These are phyloP conservation scores for Melieria picta DNA, from an alignment of 2,888 invertebrate genomes.

Conservation along the genomic window DNA sequence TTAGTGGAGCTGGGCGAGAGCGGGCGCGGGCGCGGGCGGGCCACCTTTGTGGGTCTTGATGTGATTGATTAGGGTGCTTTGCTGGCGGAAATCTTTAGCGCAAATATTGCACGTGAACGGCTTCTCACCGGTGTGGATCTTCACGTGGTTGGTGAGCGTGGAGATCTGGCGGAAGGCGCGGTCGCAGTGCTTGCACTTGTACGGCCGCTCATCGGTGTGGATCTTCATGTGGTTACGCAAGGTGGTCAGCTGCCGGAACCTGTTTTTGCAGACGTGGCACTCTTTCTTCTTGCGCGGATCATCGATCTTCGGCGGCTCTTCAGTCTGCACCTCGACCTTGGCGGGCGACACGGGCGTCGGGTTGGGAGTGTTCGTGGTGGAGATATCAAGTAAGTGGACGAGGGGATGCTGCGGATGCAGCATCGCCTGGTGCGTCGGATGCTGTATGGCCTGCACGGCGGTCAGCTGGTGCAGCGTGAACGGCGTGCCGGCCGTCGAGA, in stretches of 20 bases:
- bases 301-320: constrained; percentile 54
- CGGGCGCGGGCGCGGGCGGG: constrained; percentile 40
- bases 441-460: constrained; percentile 61
- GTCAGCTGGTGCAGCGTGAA: constrained; percentile 60
- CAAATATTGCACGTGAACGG: constrained; percentile 62
- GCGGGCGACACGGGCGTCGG: constrained; percentile 59
- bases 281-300: constrained; percentile 62
- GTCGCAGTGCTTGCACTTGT: constrained; percentile 61
- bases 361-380: constrained; percentile 55
- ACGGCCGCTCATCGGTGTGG: constrained; percentile 60
- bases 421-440: constrained; percentile 62
- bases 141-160: constrained; percentile 60
- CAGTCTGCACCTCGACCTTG: constrained; percentile 58
- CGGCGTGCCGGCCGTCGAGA: constrained; percentile 55
- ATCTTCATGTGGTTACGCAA: constrained; percentile 63
- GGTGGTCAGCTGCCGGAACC: constrained; percentile 60
- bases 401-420: constrained; percentile 61
- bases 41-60: constrained; percentile 63
- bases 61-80: constrained; percentile 61
- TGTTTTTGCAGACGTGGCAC: constrained; percentile 63
- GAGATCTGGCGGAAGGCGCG: constrained; percentile 62
- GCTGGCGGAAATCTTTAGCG: constrained; percentile 61
- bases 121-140: constrained; percentile 61
- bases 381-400: constrained; percentile 59
- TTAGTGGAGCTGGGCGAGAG: constrained; percentile 17